Conservation (phyloP, 2,113 vertebrate genomes). For the Rhea pennata region DNA sequence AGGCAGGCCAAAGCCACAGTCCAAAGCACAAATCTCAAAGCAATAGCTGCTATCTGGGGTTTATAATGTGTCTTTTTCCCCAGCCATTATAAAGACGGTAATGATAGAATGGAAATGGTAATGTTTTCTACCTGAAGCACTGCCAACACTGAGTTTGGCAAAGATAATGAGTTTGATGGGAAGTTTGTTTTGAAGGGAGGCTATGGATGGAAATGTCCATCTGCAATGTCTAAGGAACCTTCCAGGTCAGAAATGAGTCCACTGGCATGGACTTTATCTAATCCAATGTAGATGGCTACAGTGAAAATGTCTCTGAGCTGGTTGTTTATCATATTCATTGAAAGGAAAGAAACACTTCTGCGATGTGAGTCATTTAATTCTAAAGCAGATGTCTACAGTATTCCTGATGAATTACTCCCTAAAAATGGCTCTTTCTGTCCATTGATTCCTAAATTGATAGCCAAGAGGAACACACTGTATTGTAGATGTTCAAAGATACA, state of each 20-base stretch:
- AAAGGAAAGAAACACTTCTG: background rate
- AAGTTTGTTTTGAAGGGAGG: background rate
- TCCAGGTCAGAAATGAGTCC: background rate
- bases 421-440: background rate
- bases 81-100: background rate
- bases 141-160: background rate
- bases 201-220: background rate
- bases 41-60: background rate
- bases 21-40: background rate
- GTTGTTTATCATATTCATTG: background rate
- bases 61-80: background rate
- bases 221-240: background rate
- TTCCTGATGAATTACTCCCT: background rate
- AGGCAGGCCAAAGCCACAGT: background rate
- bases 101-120: background rate
- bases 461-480: background rate
- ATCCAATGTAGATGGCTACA: background rate
- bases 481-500: background rate
- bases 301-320: background rate
- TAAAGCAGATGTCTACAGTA: background rate
- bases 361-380: background rate
- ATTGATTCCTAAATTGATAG: background rate
- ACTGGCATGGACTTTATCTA: background rate
- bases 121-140: background rate
- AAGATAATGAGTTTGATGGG: background rate